Percentiles rank a stretch among this genome's conserved stretches.
phyloP scores from a whole-genome alignment of 2,797 vertebrate species.

The Smutsia gigantea region DNA sequence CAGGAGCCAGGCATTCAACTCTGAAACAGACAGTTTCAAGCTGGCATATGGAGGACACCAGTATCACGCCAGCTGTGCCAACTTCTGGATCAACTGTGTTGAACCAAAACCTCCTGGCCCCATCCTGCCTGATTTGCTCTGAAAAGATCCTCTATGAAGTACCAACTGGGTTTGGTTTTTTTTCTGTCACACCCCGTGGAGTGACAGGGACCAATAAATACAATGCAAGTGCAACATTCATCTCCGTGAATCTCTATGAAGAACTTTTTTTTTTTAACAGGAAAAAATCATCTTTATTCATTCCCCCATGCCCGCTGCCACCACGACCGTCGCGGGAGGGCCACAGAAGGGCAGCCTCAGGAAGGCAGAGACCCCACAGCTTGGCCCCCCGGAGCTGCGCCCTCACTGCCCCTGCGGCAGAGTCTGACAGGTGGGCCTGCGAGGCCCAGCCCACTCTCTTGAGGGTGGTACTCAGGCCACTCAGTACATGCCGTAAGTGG shows the following conservation, averaged over 20 bases:
- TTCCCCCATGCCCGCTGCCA: too few species aligned
- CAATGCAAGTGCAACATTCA: neutral
- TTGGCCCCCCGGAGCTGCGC: neutral
- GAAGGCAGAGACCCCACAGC: neutral
- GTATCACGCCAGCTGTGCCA: constrained; percentile 99
- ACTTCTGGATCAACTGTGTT: constrained; percentile 99
- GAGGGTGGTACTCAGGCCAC: neutral
- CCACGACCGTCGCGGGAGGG: neutral
- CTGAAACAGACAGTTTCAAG: constrained; percentile 97
- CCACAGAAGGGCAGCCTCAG: neutral
- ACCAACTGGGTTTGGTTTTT: neutral
- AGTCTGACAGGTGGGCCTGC: neutral
- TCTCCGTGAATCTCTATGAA: neutral
- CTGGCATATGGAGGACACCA: constrained; percentile 97
- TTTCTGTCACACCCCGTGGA: neutral
- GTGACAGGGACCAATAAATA: constrained; percentile 47
- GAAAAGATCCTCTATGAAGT: constrained; percentile 78
- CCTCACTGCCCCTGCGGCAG: neutral
- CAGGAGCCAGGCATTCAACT: constrained; percentile 98
- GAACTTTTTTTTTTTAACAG: neutral
- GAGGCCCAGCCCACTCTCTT: neutral
- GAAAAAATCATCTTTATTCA: constrained; percentile 57
- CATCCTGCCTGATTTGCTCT: constrained; percentile 97
- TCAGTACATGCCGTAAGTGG: constrained; percentile 95
- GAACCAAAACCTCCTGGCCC: constrained; percentile 99